These are phyloP conservation scores for Crepidodera aurea DNA, from an alignment of 2,888 invertebrate genomes.

Conservation along the genomic window DNA sequence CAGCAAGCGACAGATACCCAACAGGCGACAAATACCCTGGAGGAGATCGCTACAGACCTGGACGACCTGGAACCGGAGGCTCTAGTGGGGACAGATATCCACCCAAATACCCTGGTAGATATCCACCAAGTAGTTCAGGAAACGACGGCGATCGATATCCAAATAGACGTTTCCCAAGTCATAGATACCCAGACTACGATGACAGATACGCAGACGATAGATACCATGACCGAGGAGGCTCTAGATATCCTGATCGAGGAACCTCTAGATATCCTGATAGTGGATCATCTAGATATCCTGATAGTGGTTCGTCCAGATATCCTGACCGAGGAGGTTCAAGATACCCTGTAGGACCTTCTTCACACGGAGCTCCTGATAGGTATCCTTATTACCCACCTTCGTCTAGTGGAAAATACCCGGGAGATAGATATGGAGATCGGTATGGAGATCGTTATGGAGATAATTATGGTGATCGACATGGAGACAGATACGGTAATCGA, in stretches of 20 bases:
- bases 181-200: constrained; percentile 46
- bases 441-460: constrained; percentile 52
- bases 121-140: constrained; percentile 53
- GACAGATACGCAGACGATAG: constrained; percentile 57
- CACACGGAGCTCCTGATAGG: constrained; percentile 23
- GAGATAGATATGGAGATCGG: constrained; percentile 35
- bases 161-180: constrained; percentile 40
- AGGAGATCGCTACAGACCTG: constrained; percentile 44
- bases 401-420: constrained; percentile 25
- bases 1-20: constrained; percentile 36
- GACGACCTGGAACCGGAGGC: constrained; percentile 42
- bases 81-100: constrained; percentile 44
- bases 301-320: constrained; percentile 44
- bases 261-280: constrained; percentile 35
- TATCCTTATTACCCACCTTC: constrained; percentile 43
- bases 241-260: constrained; percentile 57
- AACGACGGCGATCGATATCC: constrained; percentile 47
- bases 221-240: constrained; percentile 53
- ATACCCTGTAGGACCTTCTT: constrained; percentile 57
- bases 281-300: constrained; percentile 38
- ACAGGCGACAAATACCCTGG: constrained; percentile 44
- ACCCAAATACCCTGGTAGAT: constrained; percentile 49
- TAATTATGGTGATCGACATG: constrained; percentile 29
- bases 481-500: constrained; percentile 27
- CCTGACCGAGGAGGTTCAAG: constrained; percentile 58